phyloP scores from a whole-genome alignment of 2,888 invertebrate species.

The Frankliniella intonsa region DNA sequence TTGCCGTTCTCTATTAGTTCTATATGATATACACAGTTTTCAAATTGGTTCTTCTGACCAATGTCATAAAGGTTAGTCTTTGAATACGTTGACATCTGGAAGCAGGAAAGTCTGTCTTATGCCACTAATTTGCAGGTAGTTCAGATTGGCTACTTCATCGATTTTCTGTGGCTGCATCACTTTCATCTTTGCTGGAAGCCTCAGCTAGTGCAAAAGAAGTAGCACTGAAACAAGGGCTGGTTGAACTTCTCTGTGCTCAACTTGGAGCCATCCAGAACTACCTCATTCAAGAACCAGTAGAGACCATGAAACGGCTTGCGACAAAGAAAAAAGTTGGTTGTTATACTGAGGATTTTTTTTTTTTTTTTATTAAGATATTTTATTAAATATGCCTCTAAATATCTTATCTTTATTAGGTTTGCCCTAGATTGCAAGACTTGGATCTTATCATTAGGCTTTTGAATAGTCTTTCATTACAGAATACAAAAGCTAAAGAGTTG shows the following conservation, averaged over 20 bases:
- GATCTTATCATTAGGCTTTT: conserved; percentile 55
- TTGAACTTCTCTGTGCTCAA: conserved; percentile 3
- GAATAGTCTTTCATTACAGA: conserved; percentile 57
- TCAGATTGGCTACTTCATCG: background rate
- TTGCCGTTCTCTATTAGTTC: background rate
- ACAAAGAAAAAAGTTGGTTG: conserved; percentile 29
- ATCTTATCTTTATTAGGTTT: conserved; percentile 41
- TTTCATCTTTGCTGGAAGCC: background rate
- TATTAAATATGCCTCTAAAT: background rate
- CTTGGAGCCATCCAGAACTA: background rate
- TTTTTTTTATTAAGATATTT: conserved; percentile 18
- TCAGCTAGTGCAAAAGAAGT: conserved; percentile 1
- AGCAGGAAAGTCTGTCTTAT: background rate
- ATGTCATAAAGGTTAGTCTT: background rate
- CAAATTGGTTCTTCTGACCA: background rate
- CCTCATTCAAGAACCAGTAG: background rate
- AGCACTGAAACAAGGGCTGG: background rate
- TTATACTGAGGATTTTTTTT: conserved; percentile 26
- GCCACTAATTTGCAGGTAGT: background rate
- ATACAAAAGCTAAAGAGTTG: conserved; percentile 52
- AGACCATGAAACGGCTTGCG: background rate
- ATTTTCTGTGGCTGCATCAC: background rate
- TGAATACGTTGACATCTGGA: background rate
- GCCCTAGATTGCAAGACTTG: conserved; percentile 55
- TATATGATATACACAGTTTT: conserved; percentile 2